These are phyloP conservation scores for Condylura cristata DNA, from an alignment of 2,113 vertebrate species.

Conservation along the genomic window DNA sequence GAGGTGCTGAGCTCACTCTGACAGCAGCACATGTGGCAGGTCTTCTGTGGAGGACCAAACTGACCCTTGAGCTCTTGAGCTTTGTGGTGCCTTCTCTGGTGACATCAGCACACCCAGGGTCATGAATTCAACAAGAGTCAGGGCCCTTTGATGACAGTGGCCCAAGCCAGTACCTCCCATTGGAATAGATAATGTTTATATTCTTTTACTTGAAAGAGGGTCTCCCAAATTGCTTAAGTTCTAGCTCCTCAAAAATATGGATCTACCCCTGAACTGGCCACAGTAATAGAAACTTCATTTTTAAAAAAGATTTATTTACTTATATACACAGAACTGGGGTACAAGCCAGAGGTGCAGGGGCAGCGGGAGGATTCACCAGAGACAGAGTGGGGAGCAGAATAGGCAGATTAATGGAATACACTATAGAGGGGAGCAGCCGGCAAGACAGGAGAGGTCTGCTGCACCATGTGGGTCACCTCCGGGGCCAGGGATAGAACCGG, in stretches of 20 bases:
- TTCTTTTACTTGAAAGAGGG: not conserved
- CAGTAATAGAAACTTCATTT: not conserved
- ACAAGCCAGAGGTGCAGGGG: too few relatives aligned
- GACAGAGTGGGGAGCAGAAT: too few relatives aligned
- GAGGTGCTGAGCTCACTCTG: not conserved
- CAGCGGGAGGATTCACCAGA: too few relatives aligned
- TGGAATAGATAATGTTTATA: not conserved
- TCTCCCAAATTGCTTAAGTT: not conserved
- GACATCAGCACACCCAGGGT: not conserved
- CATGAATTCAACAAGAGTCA: not conserved
- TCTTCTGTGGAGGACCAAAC: not conserved
- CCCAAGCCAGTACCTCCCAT: not conserved
- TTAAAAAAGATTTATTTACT: too few relatives aligned
- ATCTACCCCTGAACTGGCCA: not conserved
- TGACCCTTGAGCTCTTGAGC: rapidly evolving
- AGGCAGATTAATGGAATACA: too few relatives aligned
- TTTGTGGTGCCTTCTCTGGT: not conserved
- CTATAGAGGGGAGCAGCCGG: too few relatives aligned
- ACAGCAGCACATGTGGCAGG: not conserved
- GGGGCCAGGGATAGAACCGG: too few relatives aligned
- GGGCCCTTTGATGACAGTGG: not conserved
- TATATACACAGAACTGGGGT: too few relatives aligned
- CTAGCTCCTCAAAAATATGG: not conserved
- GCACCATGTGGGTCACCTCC: too few relatives aligned
- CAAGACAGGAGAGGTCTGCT: too few relatives aligned